phyloP scores from a whole-genome alignment of 2,888 invertebrate species.

The Xanthia icteritia region DNA sequence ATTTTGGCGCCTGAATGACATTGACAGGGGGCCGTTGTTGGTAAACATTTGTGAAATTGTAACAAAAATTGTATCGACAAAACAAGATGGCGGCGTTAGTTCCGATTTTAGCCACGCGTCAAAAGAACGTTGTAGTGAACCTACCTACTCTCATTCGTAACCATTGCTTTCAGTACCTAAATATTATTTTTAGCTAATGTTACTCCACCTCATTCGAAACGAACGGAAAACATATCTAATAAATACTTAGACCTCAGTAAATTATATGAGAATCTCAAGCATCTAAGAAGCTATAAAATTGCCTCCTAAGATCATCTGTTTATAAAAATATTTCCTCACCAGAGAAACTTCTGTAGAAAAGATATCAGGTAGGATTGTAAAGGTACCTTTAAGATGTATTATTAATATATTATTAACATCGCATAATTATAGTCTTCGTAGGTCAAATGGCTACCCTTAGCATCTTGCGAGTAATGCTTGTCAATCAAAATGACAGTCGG shows the following conservation, averaged over 20 bases:
- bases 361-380: neutral
- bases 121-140: neutral
- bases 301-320: neutral
- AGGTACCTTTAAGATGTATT: neutral
- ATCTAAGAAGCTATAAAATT: neutral
- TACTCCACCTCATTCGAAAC: neutral
- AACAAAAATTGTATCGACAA: too few species aligned
- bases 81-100: too few species aligned
- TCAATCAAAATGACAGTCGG: constrained; percentile 43
- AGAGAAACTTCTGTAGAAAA: constrained; percentile 11
- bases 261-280: neutral
- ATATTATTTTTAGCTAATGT: neutral
- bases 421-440: neutral
- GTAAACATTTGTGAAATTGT: neutral
- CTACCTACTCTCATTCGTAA: neutral
- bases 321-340: neutral
- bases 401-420: constrained; percentile 6
- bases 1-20: neutral
- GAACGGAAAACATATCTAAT: neutral
- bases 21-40: neutral
- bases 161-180: neutral
- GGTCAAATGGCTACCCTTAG: constrained; percentile 34
- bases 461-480: constrained; percentile 19
- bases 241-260: neutral
- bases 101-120: too few species aligned